Conservation (phyloP, 37 sponge, comb jelly and placozoan species). For the Cliona cf. orientalis region DNA sequence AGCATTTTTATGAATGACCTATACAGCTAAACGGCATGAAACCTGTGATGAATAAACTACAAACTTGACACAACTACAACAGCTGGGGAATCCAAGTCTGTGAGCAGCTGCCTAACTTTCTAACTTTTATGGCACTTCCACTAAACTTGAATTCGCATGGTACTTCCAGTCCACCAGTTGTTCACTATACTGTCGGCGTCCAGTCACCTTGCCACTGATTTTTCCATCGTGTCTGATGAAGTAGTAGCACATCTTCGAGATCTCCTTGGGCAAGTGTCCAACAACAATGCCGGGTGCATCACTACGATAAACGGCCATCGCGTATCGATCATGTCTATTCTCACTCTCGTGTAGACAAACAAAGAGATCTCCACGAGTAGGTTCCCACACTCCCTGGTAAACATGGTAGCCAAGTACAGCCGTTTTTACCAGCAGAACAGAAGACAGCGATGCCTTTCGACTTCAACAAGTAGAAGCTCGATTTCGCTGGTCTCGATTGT, state of each 20-base stretch:
- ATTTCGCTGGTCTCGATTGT: too few relatives aligned
- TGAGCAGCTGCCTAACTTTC: background rate
- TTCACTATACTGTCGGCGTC: background rate
- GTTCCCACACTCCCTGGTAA: background rate
- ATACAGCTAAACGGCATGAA: too few relatives aligned
- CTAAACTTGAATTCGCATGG: background rate
- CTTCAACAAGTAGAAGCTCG: too few relatives aligned
- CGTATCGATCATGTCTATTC: background rate
- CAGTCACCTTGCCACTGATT: slow-evolving; percentile 1
- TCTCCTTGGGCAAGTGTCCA: slow-evolving; percentile 2
- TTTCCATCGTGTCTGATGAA: slow-evolving; percentile 9
- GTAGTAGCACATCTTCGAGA: background rate
- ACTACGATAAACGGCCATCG: background rate
- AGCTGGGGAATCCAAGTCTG: too few relatives aligned
- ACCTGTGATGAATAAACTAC: too few relatives aligned
- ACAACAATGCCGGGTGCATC: background rate
- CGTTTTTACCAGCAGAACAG: too few relatives aligned
- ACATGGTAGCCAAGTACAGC: background rate
- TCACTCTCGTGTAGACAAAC: background rate
- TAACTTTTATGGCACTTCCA: background rate
- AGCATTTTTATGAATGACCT: too few relatives aligned
- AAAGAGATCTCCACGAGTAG: background rate
- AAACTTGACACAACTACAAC: too few relatives aligned
- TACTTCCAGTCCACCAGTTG: background rate
- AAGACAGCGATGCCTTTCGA: too few relatives aligned